Evolutionary conservation across 1,140 invertebrate species (phyloP).

Genomic region (Aphis craccivora): DNA sequence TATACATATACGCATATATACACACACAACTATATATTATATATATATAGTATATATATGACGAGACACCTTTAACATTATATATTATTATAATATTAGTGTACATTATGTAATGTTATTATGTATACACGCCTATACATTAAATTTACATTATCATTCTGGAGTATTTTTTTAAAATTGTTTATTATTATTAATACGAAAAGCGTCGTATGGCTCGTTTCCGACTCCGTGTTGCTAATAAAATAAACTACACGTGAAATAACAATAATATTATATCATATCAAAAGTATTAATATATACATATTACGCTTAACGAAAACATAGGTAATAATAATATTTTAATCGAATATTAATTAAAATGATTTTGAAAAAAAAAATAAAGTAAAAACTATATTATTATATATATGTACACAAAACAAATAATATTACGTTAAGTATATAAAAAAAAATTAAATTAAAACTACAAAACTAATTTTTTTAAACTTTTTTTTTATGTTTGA

Average conservation of each 20-base stretch:
- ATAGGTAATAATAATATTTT: neutral
- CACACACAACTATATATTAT: neutral
- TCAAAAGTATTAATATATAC: constrained; percentile 49
- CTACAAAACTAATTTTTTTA: constrained; percentile 47
- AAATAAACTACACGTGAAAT: constrained; percentile 37
- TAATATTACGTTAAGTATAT: constrained; percentile 51
- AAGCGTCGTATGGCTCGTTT: constrained; percentile 7
- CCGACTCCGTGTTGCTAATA: constrained; percentile 37
- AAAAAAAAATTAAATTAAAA: constrained; percentile 35
- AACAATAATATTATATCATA: constrained; percentile 38
- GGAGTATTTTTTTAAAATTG: constrained; percentile 1
- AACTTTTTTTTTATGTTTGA: neutral
- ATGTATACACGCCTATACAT: constrained; percentile 8
- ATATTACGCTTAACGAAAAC: constrained; percentile 26
- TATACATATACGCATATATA: neutral
- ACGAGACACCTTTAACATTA: neutral
- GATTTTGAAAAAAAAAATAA: constrained; percentile 11
- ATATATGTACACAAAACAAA: constrained; percentile 46
- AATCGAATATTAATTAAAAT: constrained; percentile 32
- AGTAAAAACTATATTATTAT: constrained; percentile 25
- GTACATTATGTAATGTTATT: neutral
- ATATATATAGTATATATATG: neutral
- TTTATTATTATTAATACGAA: constrained; percentile 14
- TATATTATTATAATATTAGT: neutral
- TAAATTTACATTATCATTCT: neutral